Percentiles rank a stretch among this genome's conserved stretches.
Conservation (phyloP, 2,888 invertebrate species). For the Drosophila tanythrix region DNA sequence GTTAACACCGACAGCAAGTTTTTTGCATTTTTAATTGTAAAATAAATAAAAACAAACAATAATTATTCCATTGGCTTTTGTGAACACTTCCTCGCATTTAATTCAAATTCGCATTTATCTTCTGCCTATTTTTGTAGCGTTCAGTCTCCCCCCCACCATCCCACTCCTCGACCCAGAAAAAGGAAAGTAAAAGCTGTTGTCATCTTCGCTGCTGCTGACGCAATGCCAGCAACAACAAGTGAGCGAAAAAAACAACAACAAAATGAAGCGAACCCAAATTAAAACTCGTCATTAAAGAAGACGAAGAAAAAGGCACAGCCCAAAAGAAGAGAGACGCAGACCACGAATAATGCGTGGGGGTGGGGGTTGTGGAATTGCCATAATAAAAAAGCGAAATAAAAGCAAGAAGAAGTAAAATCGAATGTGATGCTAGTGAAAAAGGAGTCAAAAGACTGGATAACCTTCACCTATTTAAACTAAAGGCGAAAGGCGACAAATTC, state of each 20-base stretch:
- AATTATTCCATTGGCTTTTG: constrained; percentile 18
- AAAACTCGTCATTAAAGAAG: constrained; percentile 70
- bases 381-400: constrained; percentile 1
- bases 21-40: constrained; percentile 56
- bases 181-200: constrained; percentile 75
- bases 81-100: constrained; percentile 32
- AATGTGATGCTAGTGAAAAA: constrained; percentile 31
- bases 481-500: neutral
- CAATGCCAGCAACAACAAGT: constrained; percentile 44
- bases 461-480: constrained; percentile 60
- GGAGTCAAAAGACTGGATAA: constrained; percentile 43
- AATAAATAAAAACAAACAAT: constrained; percentile 40
- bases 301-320: constrained; percentile 35
- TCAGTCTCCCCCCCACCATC: neutral
- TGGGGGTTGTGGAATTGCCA: constrained; percentile 10
- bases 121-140: constrained; percentile 24
- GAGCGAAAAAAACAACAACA: constrained; percentile 24
- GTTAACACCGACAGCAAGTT: constrained; percentile 22
- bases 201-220: constrained; percentile 66
- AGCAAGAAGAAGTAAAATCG: constrained; percentile 5
- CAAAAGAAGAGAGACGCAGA: constrained; percentile 35
- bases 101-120: constrained; percentile 34
- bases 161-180: constrained; percentile 40
- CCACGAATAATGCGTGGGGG: neutral
- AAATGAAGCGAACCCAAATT: constrained; percentile 55